Evolutionary conservation across 2,888 invertebrate genomes (phyloP).

Genomic region (Amorpha juglandis): DNA sequence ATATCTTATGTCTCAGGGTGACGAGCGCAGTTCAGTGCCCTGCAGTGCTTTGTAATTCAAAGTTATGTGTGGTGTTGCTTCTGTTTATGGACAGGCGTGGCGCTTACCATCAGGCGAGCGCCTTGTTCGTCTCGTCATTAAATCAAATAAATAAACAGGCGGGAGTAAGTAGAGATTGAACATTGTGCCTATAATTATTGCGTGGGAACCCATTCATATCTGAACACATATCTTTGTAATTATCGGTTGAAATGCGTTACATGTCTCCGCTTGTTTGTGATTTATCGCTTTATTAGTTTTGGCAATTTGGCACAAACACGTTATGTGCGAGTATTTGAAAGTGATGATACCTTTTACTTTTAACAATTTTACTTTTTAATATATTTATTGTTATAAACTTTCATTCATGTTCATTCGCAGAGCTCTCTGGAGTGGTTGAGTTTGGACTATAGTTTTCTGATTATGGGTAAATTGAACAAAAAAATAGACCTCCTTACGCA

Average conservation of each 20-base stretch:
- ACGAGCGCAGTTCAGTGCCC: no score
- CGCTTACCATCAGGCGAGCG: no score
- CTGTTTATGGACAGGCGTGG: no score
- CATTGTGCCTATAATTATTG: no score
- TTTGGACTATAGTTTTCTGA: neutral
- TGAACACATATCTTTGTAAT: neutral
- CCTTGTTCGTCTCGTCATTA: no score
- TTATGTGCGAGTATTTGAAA: slow-evolving; percentile 1
- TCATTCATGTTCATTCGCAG: slow-evolving; percentile 1
- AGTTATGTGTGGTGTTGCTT: no score
- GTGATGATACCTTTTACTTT: slow-evolving; percentile 3
- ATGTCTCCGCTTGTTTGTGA: neutral
- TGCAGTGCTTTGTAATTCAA: no score
- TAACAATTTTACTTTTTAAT: neutral
- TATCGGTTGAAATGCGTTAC: neutral
- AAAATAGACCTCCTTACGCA: no score
- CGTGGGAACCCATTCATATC: no score
- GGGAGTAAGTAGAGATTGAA: no score
- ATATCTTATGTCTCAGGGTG: no score
- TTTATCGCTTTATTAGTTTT: slow-evolving; percentile 20
- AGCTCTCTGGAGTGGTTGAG: neutral
- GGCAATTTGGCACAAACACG: slow-evolving; percentile 7
- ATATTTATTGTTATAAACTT: neutral
- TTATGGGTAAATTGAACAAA: neutral
- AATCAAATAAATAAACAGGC: no score